Conservation (phyloP, 2,797 vertebrate species). For the Manis javanica region DNA sequence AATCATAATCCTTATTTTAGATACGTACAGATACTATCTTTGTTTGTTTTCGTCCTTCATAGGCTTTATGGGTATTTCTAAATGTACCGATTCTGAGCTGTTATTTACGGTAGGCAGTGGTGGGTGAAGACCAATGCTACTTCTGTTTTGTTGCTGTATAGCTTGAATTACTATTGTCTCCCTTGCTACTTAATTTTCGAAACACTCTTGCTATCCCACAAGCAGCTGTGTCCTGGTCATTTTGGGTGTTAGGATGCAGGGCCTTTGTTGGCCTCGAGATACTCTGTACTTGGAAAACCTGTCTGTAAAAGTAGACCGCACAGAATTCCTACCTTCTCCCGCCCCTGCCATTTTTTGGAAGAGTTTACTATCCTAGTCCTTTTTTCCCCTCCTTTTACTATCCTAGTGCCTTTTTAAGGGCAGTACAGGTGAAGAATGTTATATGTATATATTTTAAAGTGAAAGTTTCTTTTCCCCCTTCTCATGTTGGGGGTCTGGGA, state of each 20-base stretch:
- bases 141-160: neutral
- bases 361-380: neutral
- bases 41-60: neutral
- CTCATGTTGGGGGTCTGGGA: slow-evolving; percentile 31
- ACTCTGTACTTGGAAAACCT: neutral
- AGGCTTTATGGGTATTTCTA: neutral
- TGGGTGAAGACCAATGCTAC: neutral
- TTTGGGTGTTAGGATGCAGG: neutral
- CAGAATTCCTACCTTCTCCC: rapidly evolving
- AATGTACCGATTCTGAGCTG: neutral
- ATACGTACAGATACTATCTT: neutral
- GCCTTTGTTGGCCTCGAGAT: neutral
- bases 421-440: neutral
- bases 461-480: neutral
- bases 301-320: neutral
- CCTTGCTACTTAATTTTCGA: neutral
- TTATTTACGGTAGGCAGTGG: neutral
- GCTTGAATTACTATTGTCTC: neutral
- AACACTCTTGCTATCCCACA: rapidly evolving
- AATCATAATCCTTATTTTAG: neutral
- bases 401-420: neutral
- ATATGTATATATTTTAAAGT: neutral
- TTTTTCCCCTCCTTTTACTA: neutral
- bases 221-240: neutral
- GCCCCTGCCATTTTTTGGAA: rapidly evolving